Evolutionary conservation across 2,888 invertebrate genomes (phyloP).

Genomic region (Hetaerina titia): DNA sequence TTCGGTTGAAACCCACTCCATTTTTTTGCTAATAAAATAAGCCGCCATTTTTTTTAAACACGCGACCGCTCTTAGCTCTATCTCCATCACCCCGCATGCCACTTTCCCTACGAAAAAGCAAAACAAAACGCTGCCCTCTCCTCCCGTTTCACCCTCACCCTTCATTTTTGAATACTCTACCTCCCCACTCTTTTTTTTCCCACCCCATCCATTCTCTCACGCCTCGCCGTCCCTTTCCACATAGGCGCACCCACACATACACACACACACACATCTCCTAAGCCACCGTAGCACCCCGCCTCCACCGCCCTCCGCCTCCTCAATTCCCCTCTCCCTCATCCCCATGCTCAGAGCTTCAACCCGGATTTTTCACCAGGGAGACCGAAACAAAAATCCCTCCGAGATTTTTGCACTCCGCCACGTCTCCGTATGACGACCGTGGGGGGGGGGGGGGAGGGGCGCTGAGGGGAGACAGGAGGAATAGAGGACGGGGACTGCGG

Average conservation of each 20-base stretch:
- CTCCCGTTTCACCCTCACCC: neutral
- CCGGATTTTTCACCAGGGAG: neutral
- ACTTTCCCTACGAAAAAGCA: neutral
- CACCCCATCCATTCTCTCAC: neutral
- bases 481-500: neutral
- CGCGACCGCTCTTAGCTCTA: conserved; percentile 19
- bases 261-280: too few relatives aligned
- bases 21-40: neutral
- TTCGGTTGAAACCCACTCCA: neutral
- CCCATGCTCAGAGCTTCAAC: neutral
- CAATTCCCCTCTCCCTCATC: neutral
- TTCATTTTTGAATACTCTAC: neutral
- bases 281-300: too few relatives aligned
- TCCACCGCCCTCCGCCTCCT: neutral
- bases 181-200: neutral
- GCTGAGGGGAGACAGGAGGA: neutral
- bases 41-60: neutral
- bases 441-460: neutral
- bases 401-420: conserved; percentile 17
- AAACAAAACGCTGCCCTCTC: neutral
- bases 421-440: neutral
- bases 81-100: neutral
- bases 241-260: neutral
- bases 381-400: conserved; percentile 11
- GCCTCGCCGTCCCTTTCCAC: neutral